Evolutionary conservation across 2,888 invertebrate genomes (phyloP).

Genomic region (Pseudococcus longispinus): DNA sequence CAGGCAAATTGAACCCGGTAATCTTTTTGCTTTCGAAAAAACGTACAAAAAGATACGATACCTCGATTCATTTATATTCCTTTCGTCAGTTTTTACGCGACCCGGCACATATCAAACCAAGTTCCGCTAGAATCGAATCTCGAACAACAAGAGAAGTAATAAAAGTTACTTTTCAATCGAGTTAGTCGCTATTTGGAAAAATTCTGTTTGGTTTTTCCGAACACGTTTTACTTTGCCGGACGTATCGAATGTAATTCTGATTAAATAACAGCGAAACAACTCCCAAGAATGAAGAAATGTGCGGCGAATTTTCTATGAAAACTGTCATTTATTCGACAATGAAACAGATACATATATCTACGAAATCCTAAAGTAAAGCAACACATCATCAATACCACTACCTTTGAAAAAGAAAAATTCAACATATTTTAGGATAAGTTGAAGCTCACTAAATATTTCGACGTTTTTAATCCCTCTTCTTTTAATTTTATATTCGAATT

Average conservation of each 20-base stretch:
- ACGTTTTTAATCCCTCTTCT: neutral
- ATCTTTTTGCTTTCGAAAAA: neutral
- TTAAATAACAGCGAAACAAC: conserved; percentile 49
- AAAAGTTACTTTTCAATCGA: conserved; percentile 55
- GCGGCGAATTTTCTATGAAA: conserved; percentile 37
- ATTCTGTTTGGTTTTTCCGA: conserved; percentile 44
- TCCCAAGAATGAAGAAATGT: conserved; percentile 3
- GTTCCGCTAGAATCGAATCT: conserved; percentile 43
- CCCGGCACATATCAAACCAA: neutral
- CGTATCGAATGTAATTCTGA: conserved; percentile 53
- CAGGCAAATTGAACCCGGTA: neutral
- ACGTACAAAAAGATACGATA: neutral
- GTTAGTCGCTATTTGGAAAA: conserved; percentile 46
- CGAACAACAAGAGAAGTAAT: conserved; percentile 49
- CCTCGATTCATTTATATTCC: neutral
- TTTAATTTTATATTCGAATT: neutral
- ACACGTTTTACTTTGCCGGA: conserved; percentile 36
- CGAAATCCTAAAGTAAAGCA: neutral
- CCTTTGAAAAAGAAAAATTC: neutral
- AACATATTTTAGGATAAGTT: neutral
- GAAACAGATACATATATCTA: neutral
- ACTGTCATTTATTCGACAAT: neutral
- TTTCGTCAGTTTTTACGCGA: conserved; percentile 37
- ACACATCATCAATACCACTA: neutral
- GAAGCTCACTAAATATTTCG: neutral